Conservation (phyloP, 2,113 vertebrate species). For the Dicrurus megarhynchus region DNA sequence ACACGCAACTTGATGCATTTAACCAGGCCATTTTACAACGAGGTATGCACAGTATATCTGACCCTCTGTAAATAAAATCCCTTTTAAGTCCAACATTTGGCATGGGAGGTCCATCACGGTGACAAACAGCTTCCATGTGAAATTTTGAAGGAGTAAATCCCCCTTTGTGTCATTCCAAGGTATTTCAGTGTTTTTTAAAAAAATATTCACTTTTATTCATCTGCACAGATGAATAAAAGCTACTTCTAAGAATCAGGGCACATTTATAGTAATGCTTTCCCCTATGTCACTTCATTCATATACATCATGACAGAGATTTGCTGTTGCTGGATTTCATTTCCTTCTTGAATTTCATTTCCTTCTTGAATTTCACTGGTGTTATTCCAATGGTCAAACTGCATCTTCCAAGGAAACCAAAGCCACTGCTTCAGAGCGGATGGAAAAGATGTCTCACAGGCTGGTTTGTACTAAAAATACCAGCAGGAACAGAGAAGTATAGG, state of each 20-base stretch:
- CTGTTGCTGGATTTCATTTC: neutral
- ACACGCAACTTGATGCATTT: neutral
- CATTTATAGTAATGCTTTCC: neutral
- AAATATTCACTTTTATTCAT: neutral
- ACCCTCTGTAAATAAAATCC: neutral
- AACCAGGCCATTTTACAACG: neutral
- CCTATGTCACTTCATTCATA: neutral
- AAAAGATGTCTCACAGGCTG: neutral
- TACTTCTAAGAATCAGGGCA: neutral
- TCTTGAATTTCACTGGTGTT: neutral
- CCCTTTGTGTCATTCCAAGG: neutral
- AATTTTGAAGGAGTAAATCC: neutral
- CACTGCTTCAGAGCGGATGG: neutral
- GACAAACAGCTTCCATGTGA: neutral
- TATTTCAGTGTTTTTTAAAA: neutral
- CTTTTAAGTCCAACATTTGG: neutral
- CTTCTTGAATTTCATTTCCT: constrained; percentile 10
- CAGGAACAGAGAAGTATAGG: neutral
- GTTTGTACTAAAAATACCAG: neutral
- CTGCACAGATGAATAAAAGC: neutral
- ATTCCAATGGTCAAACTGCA: neutral
- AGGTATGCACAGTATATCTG: neutral
- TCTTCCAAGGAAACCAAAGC: neutral
- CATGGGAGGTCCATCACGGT: neutral
- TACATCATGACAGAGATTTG: neutral